Evolutionary conservation across 2,113 vertebrate species (phyloP).

Genomic region (Baryphthengus martii): DNA sequence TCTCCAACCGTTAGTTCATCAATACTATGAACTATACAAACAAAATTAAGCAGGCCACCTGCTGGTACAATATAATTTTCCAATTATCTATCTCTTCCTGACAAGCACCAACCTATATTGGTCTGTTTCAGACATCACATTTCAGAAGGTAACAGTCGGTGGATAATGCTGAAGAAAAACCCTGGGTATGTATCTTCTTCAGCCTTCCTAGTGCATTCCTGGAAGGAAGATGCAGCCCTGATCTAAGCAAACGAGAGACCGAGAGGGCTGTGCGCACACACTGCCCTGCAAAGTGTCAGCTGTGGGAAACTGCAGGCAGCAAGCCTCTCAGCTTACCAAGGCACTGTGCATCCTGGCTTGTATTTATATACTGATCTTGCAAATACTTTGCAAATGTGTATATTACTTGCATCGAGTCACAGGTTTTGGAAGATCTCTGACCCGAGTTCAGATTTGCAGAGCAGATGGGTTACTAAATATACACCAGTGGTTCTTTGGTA

Average conservation of each 20-base stretch:
- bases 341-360: neutral
- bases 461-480: slow-evolving; percentile 1
- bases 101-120: neutral
- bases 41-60: neutral
- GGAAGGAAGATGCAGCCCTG: neutral
- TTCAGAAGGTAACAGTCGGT: neutral
- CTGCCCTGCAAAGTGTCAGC: neutral
- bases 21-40: neutral
- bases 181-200: neutral
- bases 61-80: neutral
- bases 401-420: neutral
- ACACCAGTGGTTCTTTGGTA: neutral
- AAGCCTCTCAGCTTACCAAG: neutral
- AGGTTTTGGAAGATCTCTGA: neutral
- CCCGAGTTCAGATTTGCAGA: neutral
- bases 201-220: neutral
- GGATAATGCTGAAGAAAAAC: neutral
- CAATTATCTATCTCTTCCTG: neutral
- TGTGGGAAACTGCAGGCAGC: neutral
- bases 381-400: neutral
- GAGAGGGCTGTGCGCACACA: neutral
- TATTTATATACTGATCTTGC: neutral
- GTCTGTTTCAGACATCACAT: neutral
- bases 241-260: neutral
- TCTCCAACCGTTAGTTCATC: neutral